Base-by-base conservation (phyloP, 2,797 vertebrate genomes). In the Naso thynnoides region DNA sequence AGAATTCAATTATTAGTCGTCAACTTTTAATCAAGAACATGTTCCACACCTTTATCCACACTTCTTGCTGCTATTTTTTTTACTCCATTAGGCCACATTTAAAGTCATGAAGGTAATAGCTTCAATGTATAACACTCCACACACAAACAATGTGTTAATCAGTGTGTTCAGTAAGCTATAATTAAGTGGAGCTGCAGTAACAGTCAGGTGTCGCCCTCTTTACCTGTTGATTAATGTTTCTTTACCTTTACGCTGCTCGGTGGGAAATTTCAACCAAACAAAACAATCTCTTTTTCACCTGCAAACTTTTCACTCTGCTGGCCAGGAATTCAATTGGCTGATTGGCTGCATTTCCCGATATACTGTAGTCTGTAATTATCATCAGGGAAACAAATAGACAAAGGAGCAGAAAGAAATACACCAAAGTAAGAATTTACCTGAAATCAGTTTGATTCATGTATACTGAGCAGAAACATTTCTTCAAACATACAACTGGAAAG, bases 141-240 rank as follows among this genome's bases (percentile, higher is more conserved):
- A 41, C 45, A 31, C 42, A 62, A 76, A 82, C 70, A 84, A 26
- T 80, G 50, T 24, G 42, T 36, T 70, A 73, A 76, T 86, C 70
- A 72, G 64, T 44, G 56, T 16, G 24, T 69, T 60, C 69, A 5
- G 15, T 44, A 19, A 65, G 29, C 50, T 55, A 6, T 71, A 50
- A 79, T 83, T 69, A 63, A 36, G 26, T 49, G 53, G 66, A 57
- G 75, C 73, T 57, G 38, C 61, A 45, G 47, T 48, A 44, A 49
- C 3, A 5, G 13, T 66, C 57, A 78, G 49, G n/a, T 79, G 78
- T 19, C 45, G 48, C 24, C 47, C 61, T 52, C 19, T 44, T 79
- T 69, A 83, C 63, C 73, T 83, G 78, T 72, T 80, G 83, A 86
- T 87, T 83, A 81, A 59, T 36, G 52, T 23, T 62, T n/a, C n/a